Evolutionary conservation across 2,113 vertebrate species (phyloP), one percentile per base, ranked within the genome.

Genomic region (Pelusios castaneus): DNA sequence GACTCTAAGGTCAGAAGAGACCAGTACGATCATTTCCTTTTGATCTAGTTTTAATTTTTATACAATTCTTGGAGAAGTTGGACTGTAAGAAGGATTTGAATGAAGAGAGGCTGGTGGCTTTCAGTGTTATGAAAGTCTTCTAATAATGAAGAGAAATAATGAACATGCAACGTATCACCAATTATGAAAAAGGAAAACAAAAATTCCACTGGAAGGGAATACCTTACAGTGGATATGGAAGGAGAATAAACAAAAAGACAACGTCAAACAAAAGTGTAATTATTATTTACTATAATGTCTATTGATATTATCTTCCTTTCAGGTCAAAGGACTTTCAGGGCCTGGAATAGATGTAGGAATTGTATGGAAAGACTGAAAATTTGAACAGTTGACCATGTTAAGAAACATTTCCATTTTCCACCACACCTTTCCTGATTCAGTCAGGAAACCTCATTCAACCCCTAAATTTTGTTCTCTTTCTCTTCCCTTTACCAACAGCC

Each of bases 131-230:
- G n/a, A 51, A 34, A 7, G 1, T n/a, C 70, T 83, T 45, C 22
- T 43, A 43, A 29, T 34, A 79, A 89, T 85, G 5, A 86, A 51
- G 58, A 9, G 80, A 80, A 82, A 77, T 34, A 88, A 70, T 70
- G 63, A 89, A 52, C 1, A 5, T 58, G 17, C 3, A 47, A 0
- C 52, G 5, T 29, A 3, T n/a, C n/a, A 75, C 13, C 1, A 29
- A 2, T 10, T 3, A 8, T 73, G 43, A 1, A 17, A 90, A 34
- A 4, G 88, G 90, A 94, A 2, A 22, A 3, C 70, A 58, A 85
- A 85, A 93, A 87, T 3, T 2, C 1, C 12, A 0, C 2, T 63
- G 81, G n/a, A 77, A 77, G 27, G 63, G 63, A 21, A 38, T 38
- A 38, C 19, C n/a, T 70, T 22, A 38, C 19, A 70, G 34, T 17